Evolutionary conservation across 2,797 vertebrate species (phyloP).

Genomic region (Alosa sapidissima): DNA sequence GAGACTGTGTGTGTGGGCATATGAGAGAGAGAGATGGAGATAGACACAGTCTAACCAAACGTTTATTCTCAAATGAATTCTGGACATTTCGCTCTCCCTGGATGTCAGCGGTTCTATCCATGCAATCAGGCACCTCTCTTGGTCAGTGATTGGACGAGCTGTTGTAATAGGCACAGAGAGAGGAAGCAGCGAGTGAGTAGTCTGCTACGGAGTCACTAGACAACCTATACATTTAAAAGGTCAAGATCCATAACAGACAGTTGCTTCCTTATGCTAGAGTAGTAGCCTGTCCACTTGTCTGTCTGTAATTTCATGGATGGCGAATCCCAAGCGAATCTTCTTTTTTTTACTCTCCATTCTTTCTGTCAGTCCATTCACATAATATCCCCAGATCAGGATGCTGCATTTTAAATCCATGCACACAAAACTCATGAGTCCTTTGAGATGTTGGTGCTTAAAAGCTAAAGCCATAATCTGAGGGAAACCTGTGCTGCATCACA

Average conservation of each 20-base stretch:
- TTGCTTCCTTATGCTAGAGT: not conserved
- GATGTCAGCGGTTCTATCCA: not conserved
- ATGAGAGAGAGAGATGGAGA: not conserved
- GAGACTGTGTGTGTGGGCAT: not conserved
- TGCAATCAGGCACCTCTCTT: not conserved
- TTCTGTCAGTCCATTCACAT: not conserved
- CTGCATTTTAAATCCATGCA: not conserved
- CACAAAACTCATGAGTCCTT: not conserved
- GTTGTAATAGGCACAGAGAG: not conserved
- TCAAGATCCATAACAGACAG: not conserved
- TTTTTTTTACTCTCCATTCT: not conserved
- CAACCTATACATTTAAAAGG: slow-evolving; percentile 10
- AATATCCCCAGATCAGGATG: not conserved
- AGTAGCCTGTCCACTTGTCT: not conserved
- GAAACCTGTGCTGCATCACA: not conserved
- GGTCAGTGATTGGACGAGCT: slow-evolving; percentile 2
- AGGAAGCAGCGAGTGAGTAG: not conserved
- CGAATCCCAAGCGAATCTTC: not conserved
- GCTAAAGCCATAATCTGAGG: not conserved
- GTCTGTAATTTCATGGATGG: not conserved
- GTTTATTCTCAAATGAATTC: not conserved
- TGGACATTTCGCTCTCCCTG: not conserved
- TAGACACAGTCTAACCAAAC: not conserved
- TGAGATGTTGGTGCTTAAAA: not conserved
- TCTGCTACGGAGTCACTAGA: not conserved